Conservation (phyloP, 2,888 invertebrate genomes). For the Hermaeophaga mercurialis region DNA sequence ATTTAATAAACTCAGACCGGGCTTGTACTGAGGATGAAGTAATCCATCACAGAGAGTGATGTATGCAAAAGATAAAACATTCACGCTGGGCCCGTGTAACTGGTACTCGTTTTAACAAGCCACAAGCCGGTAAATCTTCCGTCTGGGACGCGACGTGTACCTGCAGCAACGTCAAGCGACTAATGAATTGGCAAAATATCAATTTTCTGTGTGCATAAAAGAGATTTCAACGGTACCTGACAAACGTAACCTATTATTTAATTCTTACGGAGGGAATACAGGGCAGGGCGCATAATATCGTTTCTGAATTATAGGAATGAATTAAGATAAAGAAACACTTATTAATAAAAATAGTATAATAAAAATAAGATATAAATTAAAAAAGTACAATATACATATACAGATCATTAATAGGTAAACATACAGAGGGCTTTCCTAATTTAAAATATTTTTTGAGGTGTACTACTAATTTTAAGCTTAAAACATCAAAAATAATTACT, state of each 20-base stretch:
- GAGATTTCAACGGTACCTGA: slow-evolving; percentile 28
- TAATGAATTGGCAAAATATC: slow-evolving; percentile 25
- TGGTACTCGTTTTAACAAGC: slow-evolving; percentile 4
- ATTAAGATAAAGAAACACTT: too few relatives aligned
- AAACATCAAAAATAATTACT: too few relatives aligned
- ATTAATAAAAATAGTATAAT: too few relatives aligned
- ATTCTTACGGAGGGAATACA: neutral
- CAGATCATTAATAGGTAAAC: too few relatives aligned
- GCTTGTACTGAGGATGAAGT: slow-evolving; percentile 15
- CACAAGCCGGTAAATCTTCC: slow-evolving; percentile 8
- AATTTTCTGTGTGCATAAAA: slow-evolving; percentile 15
- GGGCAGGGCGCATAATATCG: too few relatives aligned
- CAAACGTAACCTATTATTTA: slow-evolving; percentile 15
- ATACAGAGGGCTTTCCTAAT: too few relatives aligned
- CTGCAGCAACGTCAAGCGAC: slow-evolving; percentile 10
- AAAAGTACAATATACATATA: too few relatives aligned
- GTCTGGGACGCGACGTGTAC: slow-evolving; percentile 10
- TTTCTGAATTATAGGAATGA: neutral
- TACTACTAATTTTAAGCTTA: too few relatives aligned
- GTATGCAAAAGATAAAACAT: slow-evolving; percentile 14
- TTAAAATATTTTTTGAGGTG: too few relatives aligned
- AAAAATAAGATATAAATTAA: too few relatives aligned
- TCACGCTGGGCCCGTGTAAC: slow-evolving; percentile 9
- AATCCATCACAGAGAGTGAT: slow-evolving; percentile 18
- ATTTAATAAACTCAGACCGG: slow-evolving; percentile 2